Percentiles rank a stretch among this genome's conserved stretches.
Evolutionary conservation across 2,888 invertebrate genomes (phyloP).

Genomic region (Lacanobia oleracea): DNA sequence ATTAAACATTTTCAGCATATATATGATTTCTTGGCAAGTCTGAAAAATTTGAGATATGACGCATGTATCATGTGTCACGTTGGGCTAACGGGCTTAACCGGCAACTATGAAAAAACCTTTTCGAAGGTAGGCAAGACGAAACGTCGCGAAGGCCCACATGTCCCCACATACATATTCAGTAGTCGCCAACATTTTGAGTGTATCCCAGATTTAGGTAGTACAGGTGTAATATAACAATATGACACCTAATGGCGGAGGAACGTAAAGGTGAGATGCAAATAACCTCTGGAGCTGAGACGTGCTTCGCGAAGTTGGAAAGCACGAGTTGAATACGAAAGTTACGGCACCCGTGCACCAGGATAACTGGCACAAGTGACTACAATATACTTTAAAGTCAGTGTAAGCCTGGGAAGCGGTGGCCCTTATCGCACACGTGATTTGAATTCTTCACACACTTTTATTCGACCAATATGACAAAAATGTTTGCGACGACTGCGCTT

Average conservation of each 20-base stretch:
- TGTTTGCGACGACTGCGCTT: constrained; percentile 82
- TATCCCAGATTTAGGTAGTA: constrained; percentile 58
- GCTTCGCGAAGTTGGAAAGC: constrained; percentile 80
- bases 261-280: constrained; percentile 85
- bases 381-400: constrained; percentile 84
- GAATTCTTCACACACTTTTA: constrained; percentile 80
- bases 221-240: constrained; percentile 80
- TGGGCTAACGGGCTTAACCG: neutral
- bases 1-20: neutral
- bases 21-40: neutral
- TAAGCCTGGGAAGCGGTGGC: constrained; percentile 81
- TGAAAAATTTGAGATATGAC: neutral
- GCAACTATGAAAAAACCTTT: constrained; percentile 14
- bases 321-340: constrained; percentile 82
- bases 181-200: constrained; percentile 56
- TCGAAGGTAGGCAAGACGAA: neutral
- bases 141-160: constrained; percentile 12
- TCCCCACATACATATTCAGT: constrained; percentile 39
- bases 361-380: constrained; percentile 80
- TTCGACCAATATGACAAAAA: constrained; percentile 85
- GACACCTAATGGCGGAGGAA: constrained; percentile 80
- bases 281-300: constrained; percentile 81
- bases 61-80: constrained; percentile 17
- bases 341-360: constrained; percentile 71
- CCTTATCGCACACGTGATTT: constrained; percentile 85